Conservation (phyloP, 2,888 invertebrate genomes). For the Drosophila hamatofila region DNA sequence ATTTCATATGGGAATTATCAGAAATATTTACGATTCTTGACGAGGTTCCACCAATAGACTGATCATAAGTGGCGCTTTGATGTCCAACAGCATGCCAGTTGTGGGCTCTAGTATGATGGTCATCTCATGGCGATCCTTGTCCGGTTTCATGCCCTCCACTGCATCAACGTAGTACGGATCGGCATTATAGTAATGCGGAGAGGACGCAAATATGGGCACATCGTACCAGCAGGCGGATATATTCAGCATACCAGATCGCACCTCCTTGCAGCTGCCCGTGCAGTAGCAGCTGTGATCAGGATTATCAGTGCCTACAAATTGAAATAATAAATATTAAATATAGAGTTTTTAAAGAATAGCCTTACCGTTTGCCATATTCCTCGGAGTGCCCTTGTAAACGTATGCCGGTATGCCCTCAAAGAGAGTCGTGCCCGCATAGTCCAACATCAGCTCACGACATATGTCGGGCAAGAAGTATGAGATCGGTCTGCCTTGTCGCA, state of each 20-base stretch:
- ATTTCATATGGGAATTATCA: no score
- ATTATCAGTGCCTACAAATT: constrained; percentile 86
- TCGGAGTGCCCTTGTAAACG: constrained; percentile 88
- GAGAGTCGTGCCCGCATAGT: constrained; percentile 87
- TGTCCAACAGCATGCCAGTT: constrained; percentile 90
- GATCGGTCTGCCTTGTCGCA: constrained; percentile 87
- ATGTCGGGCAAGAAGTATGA: constrained; percentile 90
- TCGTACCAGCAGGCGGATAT: constrained; percentile 91
- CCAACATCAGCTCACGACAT: constrained; percentile 89
- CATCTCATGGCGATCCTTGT: constrained; percentile 90
- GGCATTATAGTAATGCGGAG: constrained; percentile 93
- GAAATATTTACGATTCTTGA: constrained; percentile 86
- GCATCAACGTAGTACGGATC: constrained; percentile 88
- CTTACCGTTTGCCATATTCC: constrained; percentile 89
- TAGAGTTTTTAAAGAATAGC: background rate
- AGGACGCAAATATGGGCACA: constrained; percentile 92
- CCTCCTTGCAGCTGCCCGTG: constrained; percentile 87
- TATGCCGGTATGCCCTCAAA: constrained; percentile 88
- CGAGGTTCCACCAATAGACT: constrained; percentile 90
- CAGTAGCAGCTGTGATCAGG: constrained; percentile 90
- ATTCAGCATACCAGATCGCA: constrained; percentile 90
- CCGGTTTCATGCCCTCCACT: constrained; percentile 90
- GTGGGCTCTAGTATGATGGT: constrained; percentile 91
- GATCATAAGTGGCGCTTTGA: constrained; percentile 91
- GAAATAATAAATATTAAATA: background rate